Evolutionary conservation across 1,140 invertebrate genomes (phyloP), one percentile per base, ranked within the genome.

Genomic region (Conus betulinus): DNA sequence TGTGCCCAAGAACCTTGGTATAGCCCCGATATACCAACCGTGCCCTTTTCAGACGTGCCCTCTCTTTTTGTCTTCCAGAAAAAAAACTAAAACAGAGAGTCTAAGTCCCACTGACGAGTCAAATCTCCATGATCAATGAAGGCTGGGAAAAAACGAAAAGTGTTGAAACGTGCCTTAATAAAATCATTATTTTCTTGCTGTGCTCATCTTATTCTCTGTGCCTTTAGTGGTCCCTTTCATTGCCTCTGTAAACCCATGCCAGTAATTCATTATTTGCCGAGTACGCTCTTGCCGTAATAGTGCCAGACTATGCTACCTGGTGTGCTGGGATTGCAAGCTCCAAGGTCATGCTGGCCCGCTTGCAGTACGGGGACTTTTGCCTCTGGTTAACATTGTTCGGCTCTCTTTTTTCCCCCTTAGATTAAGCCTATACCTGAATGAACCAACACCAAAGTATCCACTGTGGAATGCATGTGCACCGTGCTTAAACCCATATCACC

Each of bases 1-100:
- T 98, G 96, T 89, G 95, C 95, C 99, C 98, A 97, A 98, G 96
- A 99, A 99, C 86, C 98, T 98, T 97, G 20, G 98, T 96, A 91
- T 98, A 97, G 8, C 97, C 97, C 23, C 99, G 91, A 90, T 98
- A 98, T 0, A 99, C 96, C 15, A n/a, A 98, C 95, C 55, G n/a
- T n/a, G n/a, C 98, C 98, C 90, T 96, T 90, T 11, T 39, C 27
- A 17, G 52, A 78, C 51, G n/a, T 88, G 53, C n/a, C 67, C 1
- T 8, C 23, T 84, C 15, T 55, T 52, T 23, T 53, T 27, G 76
- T 79, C 85, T 87, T 74, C 3, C 15, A 11, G 57, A 60, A 4
- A 60, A 60, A 60, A 60, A n/a, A n/a, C n/a, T n/a, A n/a, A n/a
- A 60, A 15, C n/a, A 60, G 15, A 60, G 15, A 11, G 8, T 11